Percentiles rank a stretch among this genome's conserved stretches.
phyloP scores from a whole-genome alignment of 35 echinoderm and acorn worm genomes.

The Ophiothrix spiculata region DNA sequence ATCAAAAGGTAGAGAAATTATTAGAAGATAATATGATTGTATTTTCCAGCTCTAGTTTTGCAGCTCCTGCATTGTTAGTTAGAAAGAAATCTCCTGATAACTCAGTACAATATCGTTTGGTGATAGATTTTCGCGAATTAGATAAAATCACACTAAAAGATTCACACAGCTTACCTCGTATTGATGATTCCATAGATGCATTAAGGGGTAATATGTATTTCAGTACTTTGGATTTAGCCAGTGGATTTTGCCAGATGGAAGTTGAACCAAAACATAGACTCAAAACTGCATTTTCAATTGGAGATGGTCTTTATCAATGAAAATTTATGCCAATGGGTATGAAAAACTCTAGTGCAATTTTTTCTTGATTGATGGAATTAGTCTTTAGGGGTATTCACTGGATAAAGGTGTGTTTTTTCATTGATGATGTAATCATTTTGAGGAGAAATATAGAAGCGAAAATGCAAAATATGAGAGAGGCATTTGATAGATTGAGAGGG shows the following conservation, averaged over 20 bases:
- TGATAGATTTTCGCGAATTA: constrained; percentile 8
- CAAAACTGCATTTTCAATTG: constrained; percentile 35
- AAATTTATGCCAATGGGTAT: constrained; percentile 40
- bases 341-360: constrained; percentile 1
- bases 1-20: constrained; percentile 22
- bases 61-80: constrained; percentile 29
- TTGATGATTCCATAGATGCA: constrained; percentile 58
- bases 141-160: neutral
- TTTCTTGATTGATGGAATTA: constrained; percentile 13
- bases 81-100: constrained; percentile 31
- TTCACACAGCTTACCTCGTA: constrained; percentile 35
- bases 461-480: neutral
- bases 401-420: neutral
- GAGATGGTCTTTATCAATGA: constrained; percentile 16
- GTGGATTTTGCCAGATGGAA: constrained; percentile 44
- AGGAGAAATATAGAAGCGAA: constrained; percentile 11
- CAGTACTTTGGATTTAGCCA: constrained; percentile 42
- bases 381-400: constrained; percentile 20
- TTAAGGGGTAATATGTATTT: constrained; percentile 25
- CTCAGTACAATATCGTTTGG: constrained; percentile 34
- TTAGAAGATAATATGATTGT: constrained; percentile 31
- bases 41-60: neutral
- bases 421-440: constrained; percentile 34
- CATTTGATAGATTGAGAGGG: neutral
- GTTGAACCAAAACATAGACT: constrained; percentile 5